Conservation (phyloP, 2,888 invertebrate genomes). For the Pegoplata infirma region DNA sequence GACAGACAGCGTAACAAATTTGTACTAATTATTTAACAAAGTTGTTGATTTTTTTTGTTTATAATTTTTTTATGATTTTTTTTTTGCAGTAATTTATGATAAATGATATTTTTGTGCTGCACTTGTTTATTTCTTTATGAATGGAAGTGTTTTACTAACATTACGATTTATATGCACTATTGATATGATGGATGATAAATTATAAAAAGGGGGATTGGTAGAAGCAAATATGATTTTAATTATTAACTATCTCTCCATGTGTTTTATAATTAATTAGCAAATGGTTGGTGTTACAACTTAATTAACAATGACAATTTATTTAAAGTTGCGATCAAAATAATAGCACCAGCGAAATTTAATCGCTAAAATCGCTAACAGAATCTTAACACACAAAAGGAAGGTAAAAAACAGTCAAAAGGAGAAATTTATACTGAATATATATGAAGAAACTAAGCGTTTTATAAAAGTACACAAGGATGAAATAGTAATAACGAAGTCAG, state of each 20-base stretch:
- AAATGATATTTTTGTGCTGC: slow-evolving; percentile 6
- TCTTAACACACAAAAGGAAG: too few relatives aligned
- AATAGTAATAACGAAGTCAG: too few relatives aligned
- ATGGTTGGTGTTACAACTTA: neutral
- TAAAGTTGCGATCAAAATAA: too few relatives aligned
- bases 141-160: neutral
- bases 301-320: neutral
- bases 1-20: slow-evolving; percentile 31
- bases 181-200: slow-evolving; percentile 34
- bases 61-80: neutral
- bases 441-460: too few relatives aligned
- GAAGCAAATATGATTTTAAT: slow-evolving; percentile 39
- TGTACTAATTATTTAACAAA: slow-evolving; percentile 43
- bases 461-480: too few relatives aligned
- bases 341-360: too few relatives aligned
- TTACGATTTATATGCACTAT: neutral
- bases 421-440: too few relatives aligned
- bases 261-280: neutral
- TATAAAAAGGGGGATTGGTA: slow-evolving; percentile 6
- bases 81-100: slow-evolving; percentile 11
- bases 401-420: too few relatives aligned
- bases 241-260: slow-evolving; percentile 1
- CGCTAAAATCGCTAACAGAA: too few relatives aligned
- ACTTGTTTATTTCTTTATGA: neutral
- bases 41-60: slow-evolving; percentile 22